phyloP scores from a whole-genome alignment of 2,888 invertebrate species.

The Ochlodes sylvanus region DNA sequence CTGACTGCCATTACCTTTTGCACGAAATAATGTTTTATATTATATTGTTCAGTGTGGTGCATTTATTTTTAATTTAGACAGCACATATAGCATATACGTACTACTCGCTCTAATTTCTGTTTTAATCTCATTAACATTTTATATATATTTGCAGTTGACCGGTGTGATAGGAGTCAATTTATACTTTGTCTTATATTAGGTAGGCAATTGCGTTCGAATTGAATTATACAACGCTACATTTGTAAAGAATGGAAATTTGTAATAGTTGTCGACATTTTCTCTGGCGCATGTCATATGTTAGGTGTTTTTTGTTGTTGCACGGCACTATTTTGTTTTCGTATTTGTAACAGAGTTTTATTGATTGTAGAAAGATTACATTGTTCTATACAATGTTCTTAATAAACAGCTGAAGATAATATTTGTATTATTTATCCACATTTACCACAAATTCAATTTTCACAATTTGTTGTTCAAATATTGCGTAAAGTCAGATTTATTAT shows the following conservation, averaged over 20 bases:
- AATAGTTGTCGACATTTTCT: slow-evolving; percentile 42
- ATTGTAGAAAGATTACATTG: slow-evolving; percentile 69
- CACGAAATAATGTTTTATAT: background rate
- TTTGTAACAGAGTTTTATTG: slow-evolving; percentile 81
- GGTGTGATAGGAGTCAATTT: slow-evolving; percentile 35
- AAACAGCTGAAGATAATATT: slow-evolving; percentile 72
- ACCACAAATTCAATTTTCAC: too few relatives aligned
- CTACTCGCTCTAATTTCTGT: slow-evolving; percentile 3
- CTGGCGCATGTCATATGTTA: slow-evolving; percentile 49
- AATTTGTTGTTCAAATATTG: too few relatives aligned
- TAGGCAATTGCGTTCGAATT: slow-evolving; percentile 32
- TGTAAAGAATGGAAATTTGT: slow-evolving; percentile 18
- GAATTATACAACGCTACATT: slow-evolving; percentile 16
- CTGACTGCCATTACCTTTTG: background rate
- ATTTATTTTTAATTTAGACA: slow-evolving; percentile 24
- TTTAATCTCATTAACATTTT: slow-evolving; percentile 17
- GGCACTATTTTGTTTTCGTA: slow-evolving; percentile 76
- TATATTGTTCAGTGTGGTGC: slow-evolving; percentile 21
- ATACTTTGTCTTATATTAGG: slow-evolving; percentile 25
- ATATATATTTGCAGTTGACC: slow-evolving; percentile 43
- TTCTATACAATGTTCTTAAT: slow-evolving; percentile 78
- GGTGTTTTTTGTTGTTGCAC: slow-evolving; percentile 76
- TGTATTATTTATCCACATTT: slow-evolving; percentile 41
- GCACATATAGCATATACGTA: slow-evolving; percentile 7
- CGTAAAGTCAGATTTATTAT: too few relatives aligned